A percentile compares a stretch with the other conserved stretches of the same genome.
These are phyloP conservation scores for Okamejei kenojei DNA, from an alignment of 2,797 vertebrate genomes.

Conservation along the genomic window DNA sequence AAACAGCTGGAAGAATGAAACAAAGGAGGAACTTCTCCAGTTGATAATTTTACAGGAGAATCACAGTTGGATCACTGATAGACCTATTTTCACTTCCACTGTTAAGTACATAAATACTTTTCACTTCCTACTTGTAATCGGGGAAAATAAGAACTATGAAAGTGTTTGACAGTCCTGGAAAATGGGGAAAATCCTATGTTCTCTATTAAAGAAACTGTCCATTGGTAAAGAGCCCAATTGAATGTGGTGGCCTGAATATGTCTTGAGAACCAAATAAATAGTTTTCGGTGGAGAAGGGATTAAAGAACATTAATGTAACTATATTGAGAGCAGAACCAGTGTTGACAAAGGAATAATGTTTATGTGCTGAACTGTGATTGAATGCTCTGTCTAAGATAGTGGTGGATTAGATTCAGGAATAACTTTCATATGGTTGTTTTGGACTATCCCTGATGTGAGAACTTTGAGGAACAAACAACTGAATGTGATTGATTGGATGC, in stretches of 20 bases:
- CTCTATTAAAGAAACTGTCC: neutral
- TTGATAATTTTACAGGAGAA: constrained; percentile 17
- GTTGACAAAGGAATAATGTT: neutral
- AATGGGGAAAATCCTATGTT: neutral
- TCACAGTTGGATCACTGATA: neutral
- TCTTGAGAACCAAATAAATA: neutral
- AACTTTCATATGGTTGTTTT: neutral
- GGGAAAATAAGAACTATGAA: neutral
- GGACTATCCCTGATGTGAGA: neutral
- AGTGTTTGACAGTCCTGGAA: neutral
- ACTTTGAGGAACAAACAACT: neutral
- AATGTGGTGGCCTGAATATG: neutral
- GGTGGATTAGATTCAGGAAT: neutral
- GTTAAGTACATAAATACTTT: neutral
- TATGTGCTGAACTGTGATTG: neutral
- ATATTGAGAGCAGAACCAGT: neutral
- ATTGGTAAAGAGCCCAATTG: neutral
- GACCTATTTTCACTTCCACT: neutral
- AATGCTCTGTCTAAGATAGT: neutral
- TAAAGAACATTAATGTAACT: neutral
- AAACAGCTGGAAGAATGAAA: neutral
- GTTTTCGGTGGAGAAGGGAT: neutral
- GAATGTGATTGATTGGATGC: neutral
- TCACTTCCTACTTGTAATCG: neutral
- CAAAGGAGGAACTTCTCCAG: neutral